Percentiles rank a stretch among this genome's conserved stretches.
Conservation (phyloP, 2,797 vertebrate species). For the Myripristis jacobus region DNA sequence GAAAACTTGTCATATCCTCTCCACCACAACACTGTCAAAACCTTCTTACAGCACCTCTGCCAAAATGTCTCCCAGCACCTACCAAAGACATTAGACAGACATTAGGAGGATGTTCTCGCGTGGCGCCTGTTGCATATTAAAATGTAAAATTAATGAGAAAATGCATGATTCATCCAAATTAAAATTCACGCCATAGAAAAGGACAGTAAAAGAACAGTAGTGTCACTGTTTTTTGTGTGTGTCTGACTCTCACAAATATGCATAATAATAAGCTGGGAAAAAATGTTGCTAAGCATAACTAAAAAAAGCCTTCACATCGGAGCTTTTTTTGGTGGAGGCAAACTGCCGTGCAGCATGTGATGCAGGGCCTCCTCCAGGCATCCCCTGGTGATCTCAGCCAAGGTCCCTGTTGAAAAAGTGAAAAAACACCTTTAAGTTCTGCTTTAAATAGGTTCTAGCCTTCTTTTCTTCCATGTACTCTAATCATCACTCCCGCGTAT, state of each 20-base stretch:
- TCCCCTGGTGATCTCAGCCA: constrained; percentile 6
- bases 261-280: constrained; percentile 1
- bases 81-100: background rate
- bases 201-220: background rate
- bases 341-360: background rate
- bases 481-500: background rate
- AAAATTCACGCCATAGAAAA: background rate
- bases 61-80: background rate
- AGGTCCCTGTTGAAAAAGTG: constrained; percentile 12
- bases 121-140: background rate
- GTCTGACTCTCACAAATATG: background rate
- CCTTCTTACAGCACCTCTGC: background rate
- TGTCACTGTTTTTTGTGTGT: background rate
- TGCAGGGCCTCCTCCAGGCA: constrained; percentile 8
- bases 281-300: constrained; percentile 18
- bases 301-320: background rate
- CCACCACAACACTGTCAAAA: background rate
- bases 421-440: background rate
- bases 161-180: constrained; percentile 7
- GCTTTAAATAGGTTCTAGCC: constrained; percentile 18
- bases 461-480: constrained; percentile 10
- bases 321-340: constrained; percentile 1
- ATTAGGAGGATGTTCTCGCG: background rate
- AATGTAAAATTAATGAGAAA: background rate
- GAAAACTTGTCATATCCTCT: background rate